These are phyloP conservation scores for Timandra comae DNA, from an alignment of 2,888 invertebrate genomes.

Conservation along the genomic window DNA sequence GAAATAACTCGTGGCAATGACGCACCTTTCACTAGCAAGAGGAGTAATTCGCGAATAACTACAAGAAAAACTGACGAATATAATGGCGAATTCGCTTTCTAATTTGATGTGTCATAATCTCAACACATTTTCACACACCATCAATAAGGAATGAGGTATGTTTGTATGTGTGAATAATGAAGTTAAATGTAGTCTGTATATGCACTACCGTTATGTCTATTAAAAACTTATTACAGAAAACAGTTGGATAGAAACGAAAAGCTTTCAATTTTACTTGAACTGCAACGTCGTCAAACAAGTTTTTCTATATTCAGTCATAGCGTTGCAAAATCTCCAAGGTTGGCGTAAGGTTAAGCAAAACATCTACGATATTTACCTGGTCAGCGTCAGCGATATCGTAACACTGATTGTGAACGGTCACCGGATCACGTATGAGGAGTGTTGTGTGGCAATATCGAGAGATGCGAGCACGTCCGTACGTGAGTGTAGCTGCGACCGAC, in stretches of 20 bases:
- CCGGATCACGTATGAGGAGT: background rate
- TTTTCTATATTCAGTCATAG: constrained; percentile 11
- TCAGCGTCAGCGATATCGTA: constrained; percentile 17
- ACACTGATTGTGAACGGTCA: background rate
- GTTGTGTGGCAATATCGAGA: constrained; percentile 4
- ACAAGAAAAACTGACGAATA: too few species aligned
- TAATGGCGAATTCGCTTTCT: too few species aligned
- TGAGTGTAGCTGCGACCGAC: constrained; percentile 28
- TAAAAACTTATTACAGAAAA: too few species aligned
- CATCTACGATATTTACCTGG: constrained; percentile 26
- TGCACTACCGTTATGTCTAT: too few species aligned
- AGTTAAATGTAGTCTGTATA: too few species aligned
- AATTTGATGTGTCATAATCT: constrained; percentile 4
- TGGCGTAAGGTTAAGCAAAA: constrained; percentile 26
- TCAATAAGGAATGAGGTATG: too few species aligned
- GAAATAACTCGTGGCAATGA: constrained; percentile 47
- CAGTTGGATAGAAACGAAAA: too few species aligned
- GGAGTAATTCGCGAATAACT: constrained; percentile 17
- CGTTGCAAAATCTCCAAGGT: constrained; percentile 30
- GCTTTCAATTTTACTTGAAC: too few species aligned
- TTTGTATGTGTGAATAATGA: too few species aligned
- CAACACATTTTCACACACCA: too few species aligned
- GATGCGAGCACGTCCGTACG: constrained; percentile 27
- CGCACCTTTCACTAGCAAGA: constrained; percentile 52
- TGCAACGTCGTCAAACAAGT: too few species aligned